A percentile compares a stretch with the other conserved stretches of the same genome.
phyloP scores from a whole-genome alignment of 2,888 invertebrate species.

The Liodrosophila aerea region DNA sequence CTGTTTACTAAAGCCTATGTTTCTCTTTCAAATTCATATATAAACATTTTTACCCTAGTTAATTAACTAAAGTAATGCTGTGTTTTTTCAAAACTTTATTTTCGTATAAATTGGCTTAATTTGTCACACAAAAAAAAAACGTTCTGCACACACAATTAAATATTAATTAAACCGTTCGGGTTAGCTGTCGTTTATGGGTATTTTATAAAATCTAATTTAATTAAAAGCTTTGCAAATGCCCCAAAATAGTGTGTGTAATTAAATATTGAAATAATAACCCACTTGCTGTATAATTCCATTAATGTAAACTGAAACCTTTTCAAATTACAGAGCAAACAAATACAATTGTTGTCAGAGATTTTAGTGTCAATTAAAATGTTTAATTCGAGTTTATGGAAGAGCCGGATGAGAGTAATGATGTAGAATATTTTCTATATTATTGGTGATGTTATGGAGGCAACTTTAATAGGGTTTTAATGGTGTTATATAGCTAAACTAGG shows the following conservation, averaged over 20 bases:
- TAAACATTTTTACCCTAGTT: too few species aligned
- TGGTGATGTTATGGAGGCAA: too few species aligned
- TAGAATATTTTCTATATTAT: too few species aligned
- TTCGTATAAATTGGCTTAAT: constrained; percentile 10
- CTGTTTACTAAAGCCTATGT: too few species aligned
- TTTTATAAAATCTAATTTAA: constrained; percentile 16
- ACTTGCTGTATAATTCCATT: constrained; percentile 6
- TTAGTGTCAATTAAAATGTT: too few species aligned
- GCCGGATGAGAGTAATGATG: neutral
- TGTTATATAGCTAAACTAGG: too few species aligned
- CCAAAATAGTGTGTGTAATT: neutral
- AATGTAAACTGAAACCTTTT: neutral
- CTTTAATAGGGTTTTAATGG: too few species aligned
- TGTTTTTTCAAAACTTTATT: constrained; percentile 6
- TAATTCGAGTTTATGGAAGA: neutral
- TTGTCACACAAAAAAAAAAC: neutral
- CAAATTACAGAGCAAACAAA: neutral
- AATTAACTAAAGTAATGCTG: neutral
- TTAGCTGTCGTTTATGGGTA: constrained; percentile 13
- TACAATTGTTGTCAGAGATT: neutral
- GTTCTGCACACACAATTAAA: constrained; percentile 9
- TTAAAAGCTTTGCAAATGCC: constrained; percentile 9
- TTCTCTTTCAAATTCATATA: too few species aligned
- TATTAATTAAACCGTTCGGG: constrained; percentile 13
- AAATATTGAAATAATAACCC: too few species aligned